Conservation (phyloP, 2,113 vertebrate genomes). For the Dasyprocta punctata region DNA sequence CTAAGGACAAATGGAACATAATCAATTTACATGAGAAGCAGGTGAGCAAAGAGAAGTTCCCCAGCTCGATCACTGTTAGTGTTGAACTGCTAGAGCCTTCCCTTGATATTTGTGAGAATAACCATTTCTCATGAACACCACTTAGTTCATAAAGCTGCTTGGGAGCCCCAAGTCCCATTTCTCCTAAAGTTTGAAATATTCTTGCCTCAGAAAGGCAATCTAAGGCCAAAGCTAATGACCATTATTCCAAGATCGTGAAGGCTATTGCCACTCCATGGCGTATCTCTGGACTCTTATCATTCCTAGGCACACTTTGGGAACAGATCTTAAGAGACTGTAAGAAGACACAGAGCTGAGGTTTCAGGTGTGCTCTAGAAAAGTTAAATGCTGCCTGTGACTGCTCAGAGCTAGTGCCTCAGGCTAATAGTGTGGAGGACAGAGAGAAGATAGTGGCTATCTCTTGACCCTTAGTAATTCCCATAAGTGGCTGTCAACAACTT, state of each 20-base stretch:
- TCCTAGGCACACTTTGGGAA: background rate
- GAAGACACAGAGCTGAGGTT: background rate
- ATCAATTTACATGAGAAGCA: background rate
- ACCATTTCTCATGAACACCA: background rate
- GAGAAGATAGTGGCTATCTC: slow-evolving; percentile 10
- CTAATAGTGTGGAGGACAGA: background rate
- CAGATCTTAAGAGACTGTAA: background rate
- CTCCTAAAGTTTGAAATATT: background rate
- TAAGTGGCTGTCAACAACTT: slow-evolving; percentile 62
- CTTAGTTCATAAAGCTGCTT: background rate
- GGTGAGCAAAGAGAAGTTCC: background rate
- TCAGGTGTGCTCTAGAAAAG: background rate
- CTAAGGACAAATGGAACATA: background rate
- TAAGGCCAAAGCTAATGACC: background rate
- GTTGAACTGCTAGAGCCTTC: background rate
- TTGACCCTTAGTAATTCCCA: background rate
- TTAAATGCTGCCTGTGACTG: background rate
- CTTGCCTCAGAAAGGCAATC: background rate
- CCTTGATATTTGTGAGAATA: background rate
- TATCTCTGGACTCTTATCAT: background rate
- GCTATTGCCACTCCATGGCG: background rate
- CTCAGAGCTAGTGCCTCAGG: background rate
- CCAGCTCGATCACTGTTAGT: background rate
- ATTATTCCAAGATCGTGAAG: background rate
- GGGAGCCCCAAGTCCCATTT: background rate